Evolutionary conservation across 1,140 invertebrate genomes (phyloP).

Genomic region (Caenorhabditis latens): DNA sequence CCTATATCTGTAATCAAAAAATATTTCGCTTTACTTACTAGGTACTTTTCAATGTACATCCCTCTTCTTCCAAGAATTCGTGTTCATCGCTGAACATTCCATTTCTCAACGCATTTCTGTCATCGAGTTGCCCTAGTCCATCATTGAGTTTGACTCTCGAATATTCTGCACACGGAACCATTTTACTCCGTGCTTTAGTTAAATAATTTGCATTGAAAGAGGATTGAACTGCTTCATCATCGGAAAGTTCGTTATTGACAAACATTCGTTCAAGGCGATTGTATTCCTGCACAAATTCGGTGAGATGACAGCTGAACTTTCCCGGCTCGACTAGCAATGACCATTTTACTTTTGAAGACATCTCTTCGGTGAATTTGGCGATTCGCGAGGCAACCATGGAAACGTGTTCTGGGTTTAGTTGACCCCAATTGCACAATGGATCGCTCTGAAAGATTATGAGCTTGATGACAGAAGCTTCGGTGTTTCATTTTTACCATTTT

Average conservation of each 20-base stretch:
- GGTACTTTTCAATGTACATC: slow-evolving; percentile 9
- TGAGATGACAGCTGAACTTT: slow-evolving; percentile 70
- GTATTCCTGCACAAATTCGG: slow-evolving; percentile 72
- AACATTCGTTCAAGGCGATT: slow-evolving; percentile 73
- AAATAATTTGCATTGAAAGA: slow-evolving; percentile 73
- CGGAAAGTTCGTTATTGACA: slow-evolving; percentile 66
- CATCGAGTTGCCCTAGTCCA: slow-evolving; percentile 1
- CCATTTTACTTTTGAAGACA: slow-evolving; percentile 63
- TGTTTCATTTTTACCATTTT: slow-evolving; percentile 37
- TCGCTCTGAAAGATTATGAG: slow-evolving; percentile 44
- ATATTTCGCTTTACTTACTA: slow-evolving; percentile 38
- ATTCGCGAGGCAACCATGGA: slow-evolving; percentile 58
- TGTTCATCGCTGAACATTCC: slow-evolving; percentile 33
- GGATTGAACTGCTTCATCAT: slow-evolving; percentile 67
- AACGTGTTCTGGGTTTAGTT: slow-evolving; percentile 51
- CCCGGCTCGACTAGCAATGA: slow-evolving; percentile 75
- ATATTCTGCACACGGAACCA: slow-evolving; percentile 60
- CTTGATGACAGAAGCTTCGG: background rate
- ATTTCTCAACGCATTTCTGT: slow-evolving; percentile 65
- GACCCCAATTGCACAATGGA: slow-evolving; percentile 62
- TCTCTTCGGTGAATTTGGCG: slow-evolving; percentile 26
- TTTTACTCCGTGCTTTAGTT: slow-evolving; percentile 69
- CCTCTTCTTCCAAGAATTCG: slow-evolving; percentile 26
- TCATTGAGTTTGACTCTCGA: slow-evolving; percentile 28
- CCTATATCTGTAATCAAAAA: background rate